phyloP scores from a whole-genome alignment of 2,113 vertebrate species.

The Apaloderma vittatum region DNA sequence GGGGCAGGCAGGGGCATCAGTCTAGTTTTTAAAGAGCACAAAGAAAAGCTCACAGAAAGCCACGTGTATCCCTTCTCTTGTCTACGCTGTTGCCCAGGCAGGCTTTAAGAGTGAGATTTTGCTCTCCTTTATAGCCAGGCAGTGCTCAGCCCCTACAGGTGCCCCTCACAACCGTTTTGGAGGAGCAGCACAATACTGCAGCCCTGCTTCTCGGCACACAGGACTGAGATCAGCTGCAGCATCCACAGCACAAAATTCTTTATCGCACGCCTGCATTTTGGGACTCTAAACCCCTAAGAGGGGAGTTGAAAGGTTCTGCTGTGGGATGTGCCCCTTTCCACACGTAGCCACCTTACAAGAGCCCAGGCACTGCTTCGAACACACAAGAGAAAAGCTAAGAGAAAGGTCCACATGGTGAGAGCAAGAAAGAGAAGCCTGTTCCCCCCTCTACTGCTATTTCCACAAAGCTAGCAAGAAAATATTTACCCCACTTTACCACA shows the following conservation, averaged over 20 bases:
- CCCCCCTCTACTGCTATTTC: not conserved
- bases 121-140: not conserved
- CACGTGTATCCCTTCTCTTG: not conserved
- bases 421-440: not conserved
- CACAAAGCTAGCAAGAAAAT: not conserved
- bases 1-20: not conserved
- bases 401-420: not conserved
- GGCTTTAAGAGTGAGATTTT: not conserved
- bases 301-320: not conserved
- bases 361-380: not conserved
- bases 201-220: not conserved
- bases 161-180: not conserved
- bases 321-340: not conserved
- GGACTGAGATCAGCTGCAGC: not conserved
- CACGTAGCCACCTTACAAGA: accelerated
- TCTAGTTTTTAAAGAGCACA: not conserved
- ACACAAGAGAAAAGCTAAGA: not conserved
- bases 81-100: not conserved
- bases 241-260: not conserved
- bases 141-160: not conserved
- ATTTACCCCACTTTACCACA: not conserved
- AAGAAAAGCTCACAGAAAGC: not conserved
- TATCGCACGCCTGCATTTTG: not conserved
- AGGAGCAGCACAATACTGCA: not conserved
- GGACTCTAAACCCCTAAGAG: not conserved